Evolutionary conservation across 1,140 invertebrate genomes (phyloP).

Genomic region (Drosophila punjabiensis): DNA sequence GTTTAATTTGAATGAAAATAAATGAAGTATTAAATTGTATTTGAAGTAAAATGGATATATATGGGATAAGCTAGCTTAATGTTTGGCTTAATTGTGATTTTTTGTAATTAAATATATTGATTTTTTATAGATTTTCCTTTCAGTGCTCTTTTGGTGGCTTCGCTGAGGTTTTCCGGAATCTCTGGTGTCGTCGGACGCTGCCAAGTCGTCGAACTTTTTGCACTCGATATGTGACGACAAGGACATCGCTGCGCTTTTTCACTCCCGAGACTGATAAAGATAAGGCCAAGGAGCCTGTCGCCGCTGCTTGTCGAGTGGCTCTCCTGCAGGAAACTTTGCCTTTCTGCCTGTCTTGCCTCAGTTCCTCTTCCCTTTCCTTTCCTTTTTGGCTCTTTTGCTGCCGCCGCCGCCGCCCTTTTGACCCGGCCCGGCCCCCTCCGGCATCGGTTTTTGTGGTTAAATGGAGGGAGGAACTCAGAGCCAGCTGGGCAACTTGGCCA

Average conservation of each 20-base stretch:
- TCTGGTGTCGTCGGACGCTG: conserved; percentile 38
- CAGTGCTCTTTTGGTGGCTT: neutral
- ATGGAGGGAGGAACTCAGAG: conserved; percentile 5
- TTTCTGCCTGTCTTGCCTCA: conserved; percentile 36
- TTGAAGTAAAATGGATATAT: neutral
- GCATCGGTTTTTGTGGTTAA: conserved; percentile 42
- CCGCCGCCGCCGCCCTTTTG: neutral
- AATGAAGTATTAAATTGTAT: no score
- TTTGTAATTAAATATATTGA: neutral
- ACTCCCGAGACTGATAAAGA: conserved; percentile 74
- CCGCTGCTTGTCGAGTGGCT: conserved; percentile 48
- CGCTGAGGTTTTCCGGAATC: conserved; percentile 13
- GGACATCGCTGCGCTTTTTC: conserved; percentile 71
- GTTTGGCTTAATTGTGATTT: neutral
- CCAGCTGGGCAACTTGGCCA: conserved; percentile 60
- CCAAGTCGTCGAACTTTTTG: conserved; percentile 76
- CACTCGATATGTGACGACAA: conserved; percentile 72
- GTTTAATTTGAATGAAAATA: neutral
- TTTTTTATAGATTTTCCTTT: neutral
- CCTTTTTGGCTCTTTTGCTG: conserved; percentile 27
- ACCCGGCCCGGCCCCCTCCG: conserved; percentile 9
- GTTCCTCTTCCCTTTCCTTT: neutral
- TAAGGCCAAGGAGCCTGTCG: conserved; percentile 75
- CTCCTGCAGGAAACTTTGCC: conserved; percentile 61
- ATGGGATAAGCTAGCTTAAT: neutral